phyloP scores from a whole-genome alignment of 2,113 vertebrate genomes.

The Ondatra zibethicus region DNA sequence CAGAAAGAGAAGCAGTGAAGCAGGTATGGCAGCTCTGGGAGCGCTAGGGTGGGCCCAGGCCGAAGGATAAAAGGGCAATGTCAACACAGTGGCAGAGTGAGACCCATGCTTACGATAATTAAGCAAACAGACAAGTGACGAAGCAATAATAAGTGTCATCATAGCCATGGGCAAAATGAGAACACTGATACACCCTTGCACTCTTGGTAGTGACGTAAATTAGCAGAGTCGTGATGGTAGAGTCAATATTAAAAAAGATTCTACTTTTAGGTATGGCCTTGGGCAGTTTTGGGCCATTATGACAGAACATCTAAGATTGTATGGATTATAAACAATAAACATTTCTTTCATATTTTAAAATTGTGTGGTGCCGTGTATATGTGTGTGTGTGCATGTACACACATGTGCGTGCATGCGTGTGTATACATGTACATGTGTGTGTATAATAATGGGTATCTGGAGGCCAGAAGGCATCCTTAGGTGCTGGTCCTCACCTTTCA shows the following conservation, averaged over 20 bases:
- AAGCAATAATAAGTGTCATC: background rate
- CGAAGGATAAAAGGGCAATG: background rate
- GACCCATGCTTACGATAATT: background rate
- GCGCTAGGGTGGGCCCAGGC: background rate
- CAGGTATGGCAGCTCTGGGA: background rate
- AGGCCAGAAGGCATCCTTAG: too few species aligned
- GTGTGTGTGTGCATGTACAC: background rate
- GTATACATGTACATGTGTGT: background rate
- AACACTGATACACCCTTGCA: too few species aligned
- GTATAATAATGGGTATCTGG: background rate
- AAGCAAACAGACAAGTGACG: background rate
- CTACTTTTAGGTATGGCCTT: background rate
- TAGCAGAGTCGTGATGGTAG: background rate
- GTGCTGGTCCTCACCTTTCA: background rate
- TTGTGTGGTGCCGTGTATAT: fast-evolving
- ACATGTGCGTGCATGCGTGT: background rate
- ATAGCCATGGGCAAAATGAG: background rate
- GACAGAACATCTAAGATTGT: background rate
- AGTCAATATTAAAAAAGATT: background rate
- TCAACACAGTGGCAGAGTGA: background rate
- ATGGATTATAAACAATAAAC: background rate
- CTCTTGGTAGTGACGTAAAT: background rate
- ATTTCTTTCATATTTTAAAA: background rate
- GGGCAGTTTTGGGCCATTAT: background rate
- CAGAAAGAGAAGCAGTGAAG: background rate